Evolutionary conservation across 2,888 invertebrate species (phyloP).

Genomic region (Nasonia oneida): DNA sequence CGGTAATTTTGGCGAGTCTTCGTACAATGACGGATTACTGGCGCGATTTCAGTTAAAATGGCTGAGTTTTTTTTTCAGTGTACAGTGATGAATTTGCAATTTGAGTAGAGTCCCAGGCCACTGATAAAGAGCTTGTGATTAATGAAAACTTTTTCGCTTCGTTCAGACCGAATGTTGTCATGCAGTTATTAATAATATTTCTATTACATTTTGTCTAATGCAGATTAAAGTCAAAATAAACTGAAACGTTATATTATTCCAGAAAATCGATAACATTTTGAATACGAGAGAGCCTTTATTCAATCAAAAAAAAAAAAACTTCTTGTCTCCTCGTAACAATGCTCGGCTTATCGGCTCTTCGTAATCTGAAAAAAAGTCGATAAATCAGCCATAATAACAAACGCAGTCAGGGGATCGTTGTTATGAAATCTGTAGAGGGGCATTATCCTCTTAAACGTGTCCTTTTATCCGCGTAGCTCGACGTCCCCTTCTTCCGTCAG

Average conservation of each 20-base stretch:
- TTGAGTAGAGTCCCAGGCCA: too few species aligned
- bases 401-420: background rate
- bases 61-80: too few species aligned
- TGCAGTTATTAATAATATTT: too few species aligned
- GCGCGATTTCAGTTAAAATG: too few species aligned
- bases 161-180: background rate
- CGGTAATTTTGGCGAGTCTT: too few species aligned
- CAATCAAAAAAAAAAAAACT: too few species aligned
- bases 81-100: too few species aligned
- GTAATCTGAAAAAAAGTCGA: background rate
- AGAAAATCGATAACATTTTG: too few species aligned
- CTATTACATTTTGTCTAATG: background rate
- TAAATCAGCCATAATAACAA: background rate
- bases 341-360: background rate
- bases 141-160: background rate
- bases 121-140: too few species aligned
- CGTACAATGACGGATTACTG: too few species aligned
- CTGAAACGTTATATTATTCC: too few species aligned
- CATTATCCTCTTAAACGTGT: constrained; percentile 7
- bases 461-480: background rate
- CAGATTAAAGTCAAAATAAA: background rate
- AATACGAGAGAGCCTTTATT: background rate
- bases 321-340: background rate
- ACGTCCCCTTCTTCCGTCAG: background rate
- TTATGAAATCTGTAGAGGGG: background rate